Percentiles rank a stretch among this genome's conserved stretches.
These are phyloP conservation scores for Melanotaenia trifasciata DNA, from an alignment of 2,797 vertebrate genomes.

Conservation along the genomic window DNA sequence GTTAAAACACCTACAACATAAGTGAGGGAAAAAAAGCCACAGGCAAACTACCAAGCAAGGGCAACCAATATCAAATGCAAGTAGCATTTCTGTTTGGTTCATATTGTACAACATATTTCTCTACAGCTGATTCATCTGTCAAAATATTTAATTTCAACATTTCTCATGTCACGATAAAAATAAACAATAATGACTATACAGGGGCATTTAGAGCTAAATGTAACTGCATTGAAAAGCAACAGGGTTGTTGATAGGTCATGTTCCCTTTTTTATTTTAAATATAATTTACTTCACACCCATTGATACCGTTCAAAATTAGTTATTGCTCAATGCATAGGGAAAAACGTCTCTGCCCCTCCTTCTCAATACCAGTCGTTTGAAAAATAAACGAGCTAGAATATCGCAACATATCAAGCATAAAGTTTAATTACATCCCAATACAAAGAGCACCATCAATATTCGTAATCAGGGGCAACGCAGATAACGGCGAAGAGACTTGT, in stretches of 20 bases:
- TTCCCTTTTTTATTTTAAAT: neutral
- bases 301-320: neutral
- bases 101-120: neutral
- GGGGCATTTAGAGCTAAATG: conserved; percentile 2
- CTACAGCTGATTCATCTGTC: neutral
- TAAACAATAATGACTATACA: neutral
- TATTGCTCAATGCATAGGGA: neutral
- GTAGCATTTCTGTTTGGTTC: neutral
- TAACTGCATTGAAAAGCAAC: conserved; percentile 8
- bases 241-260: neutral
- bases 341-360: conserved; percentile 36
- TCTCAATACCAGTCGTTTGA: conserved; percentile 9
- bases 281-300: neutral
- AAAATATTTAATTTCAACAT: neutral
- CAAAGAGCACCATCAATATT: neutral
- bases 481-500: conserved; percentile 28
- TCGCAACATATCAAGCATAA: neutral
- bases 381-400: conserved; percentile 19
- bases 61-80: neutral
- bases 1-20: conserved; percentile 21
- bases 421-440: conserved; percentile 18
- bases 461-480: neutral
- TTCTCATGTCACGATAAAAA: conserved; percentile 15
- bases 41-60: neutral
- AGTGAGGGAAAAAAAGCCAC: conserved; percentile 4